Conservation (phyloP, 2,113 vertebrate genomes). For the Bos taurus region ARS-UCD2.0 NC_037329.1:93227501-93228000, state of each 20-base stretch:
- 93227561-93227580: not conserved
- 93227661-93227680: not conserved
- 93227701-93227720: not conserved
- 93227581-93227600: not conserved
- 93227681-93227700: not conserved
- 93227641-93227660: not conserved
- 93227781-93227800: not conserved
- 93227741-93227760: not conserved
- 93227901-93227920: not conserved
- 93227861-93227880: not conserved
- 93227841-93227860: not conserved
- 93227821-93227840: not conserved
- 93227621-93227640: not conserved
- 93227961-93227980: not conserved
- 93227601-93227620: not conserved
- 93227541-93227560: not conserved
- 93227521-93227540: not conserved
- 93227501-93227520: not conserved
- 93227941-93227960: not conserved
- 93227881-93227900: not conserved
- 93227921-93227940: not conserved
- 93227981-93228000: not conserved
- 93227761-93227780: not conserved
- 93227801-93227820: not conserved
- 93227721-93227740: not conserved